A percentile compares a stretch with the other conserved stretches of the same genome.
Conservation (phyloP, 2,113 vertebrate genomes). For the Romanogobio albipinnatus region DNA sequence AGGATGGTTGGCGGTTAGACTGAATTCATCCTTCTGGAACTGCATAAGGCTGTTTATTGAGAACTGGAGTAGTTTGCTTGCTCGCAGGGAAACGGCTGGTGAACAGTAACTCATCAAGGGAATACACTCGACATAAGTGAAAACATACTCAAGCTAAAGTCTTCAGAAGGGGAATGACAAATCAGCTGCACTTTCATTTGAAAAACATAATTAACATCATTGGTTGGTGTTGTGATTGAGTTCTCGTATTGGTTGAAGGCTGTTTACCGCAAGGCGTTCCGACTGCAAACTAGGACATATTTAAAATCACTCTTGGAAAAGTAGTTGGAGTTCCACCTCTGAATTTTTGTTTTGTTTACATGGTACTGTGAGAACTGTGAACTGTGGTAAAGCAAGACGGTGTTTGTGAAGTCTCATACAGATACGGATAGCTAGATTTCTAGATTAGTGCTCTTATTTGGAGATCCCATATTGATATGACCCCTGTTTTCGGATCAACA, state of each 20-base stretch:
- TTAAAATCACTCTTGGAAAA: neutral
- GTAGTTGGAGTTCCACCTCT: neutral
- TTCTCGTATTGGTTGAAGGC: neutral
- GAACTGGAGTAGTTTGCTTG: neutral
- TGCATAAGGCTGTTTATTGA: constrained; percentile 5
- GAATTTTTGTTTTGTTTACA: neutral
- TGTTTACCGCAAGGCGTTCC: neutral
- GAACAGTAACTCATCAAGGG: constrained; percentile 19
- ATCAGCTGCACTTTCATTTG: neutral
- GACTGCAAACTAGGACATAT: neutral
- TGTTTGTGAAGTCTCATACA: neutral
- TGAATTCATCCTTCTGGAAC: constrained; percentile 19
- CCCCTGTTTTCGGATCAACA: neutral
- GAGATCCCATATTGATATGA: neutral
- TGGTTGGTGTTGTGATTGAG: constrained; percentile 7
- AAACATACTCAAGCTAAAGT: constrained; percentile 1
- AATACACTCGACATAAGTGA: constrained; percentile 15
- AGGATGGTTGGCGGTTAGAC: constrained; percentile 16
- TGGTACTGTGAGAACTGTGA: neutral
- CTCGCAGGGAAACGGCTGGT: neutral
- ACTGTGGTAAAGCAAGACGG: neutral
- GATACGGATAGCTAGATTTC: neutral
- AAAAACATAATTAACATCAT: constrained; percentile 18
- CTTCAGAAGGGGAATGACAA: neutral
- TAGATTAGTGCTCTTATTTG: neutral